Base-by-base conservation (phyloP, 23 tunicate genomes). In the Ascidia mentula region DNA sequence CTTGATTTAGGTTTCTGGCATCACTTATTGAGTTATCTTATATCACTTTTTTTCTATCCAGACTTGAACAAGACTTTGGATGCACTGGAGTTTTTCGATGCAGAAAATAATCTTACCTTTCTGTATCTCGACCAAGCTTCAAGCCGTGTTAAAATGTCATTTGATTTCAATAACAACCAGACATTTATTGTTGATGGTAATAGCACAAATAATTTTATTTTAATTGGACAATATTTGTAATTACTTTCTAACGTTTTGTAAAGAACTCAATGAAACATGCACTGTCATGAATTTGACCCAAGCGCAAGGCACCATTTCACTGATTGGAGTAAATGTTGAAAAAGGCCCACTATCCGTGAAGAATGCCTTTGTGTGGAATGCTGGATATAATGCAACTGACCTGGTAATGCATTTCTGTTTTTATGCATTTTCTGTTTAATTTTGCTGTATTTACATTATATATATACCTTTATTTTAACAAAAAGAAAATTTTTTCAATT, bases 151-250 rank as follows among this genome's bases (percentile, higher is more conserved):
- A 6, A 53, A 36, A 42, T 84, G 36, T 45, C 60, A 0, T 84
- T 75, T 65, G 87, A 84, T 36, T 84, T 60, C 76, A 53, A 61
- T 15, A 61, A 59, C 46, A 84, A 84, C 65, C 87, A 84, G 39
- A 59, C 80, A 12, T 84, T 75, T 61, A 39, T 38, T 37, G 81
- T 84, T 31, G 81, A 84, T 39, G 60, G 87, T 84, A 72, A 65
- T 5, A 53, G 12, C 53, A n/a, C n/a, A n/a, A n/a, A n/a, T n/a
- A n/a, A n/a, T n/a, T 42, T 42, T 9, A 42, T 15, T 42, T 42
- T 42, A 42, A 42, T 9, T 9, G 15, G 12, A 42, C 12, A 42
- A 9, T 12, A 42, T 42, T 15, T 42, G 65, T 28, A 53, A 53
- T 53, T 53, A 53, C 1, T n/a, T n/a, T n/a, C n/a, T n/a, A n/a